Evolutionary conservation across 2,888 invertebrate genomes (phyloP).

Genomic region (Callosobruchus maculatus): DNA sequence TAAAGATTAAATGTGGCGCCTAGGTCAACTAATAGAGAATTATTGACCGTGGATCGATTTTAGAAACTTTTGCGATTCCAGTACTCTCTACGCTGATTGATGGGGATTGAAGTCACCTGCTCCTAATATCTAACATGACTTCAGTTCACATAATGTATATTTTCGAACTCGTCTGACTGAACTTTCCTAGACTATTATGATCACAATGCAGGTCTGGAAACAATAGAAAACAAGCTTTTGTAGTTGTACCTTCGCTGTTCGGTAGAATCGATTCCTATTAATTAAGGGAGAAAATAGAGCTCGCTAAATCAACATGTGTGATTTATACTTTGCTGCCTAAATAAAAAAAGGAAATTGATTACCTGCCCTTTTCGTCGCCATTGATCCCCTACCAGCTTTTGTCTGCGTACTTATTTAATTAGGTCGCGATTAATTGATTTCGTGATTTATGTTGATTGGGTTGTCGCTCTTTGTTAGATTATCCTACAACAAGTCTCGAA

Average conservation of each 20-base stretch:
- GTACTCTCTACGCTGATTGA: too few species aligned
- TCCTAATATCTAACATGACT: too few species aligned
- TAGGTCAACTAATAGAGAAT: too few species aligned
- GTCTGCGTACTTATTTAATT: not conserved
- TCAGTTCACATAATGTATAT: too few species aligned
- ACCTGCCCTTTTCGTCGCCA: not conserved
- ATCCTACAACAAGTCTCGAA: not conserved
- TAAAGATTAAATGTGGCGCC: too few species aligned
- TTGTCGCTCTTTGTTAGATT: not conserved
- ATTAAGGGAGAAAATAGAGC: not conserved
- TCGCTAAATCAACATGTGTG: constrained; percentile 6
- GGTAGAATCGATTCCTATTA: not conserved
- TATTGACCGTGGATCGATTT: too few species aligned
- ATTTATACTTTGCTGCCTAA: constrained; percentile 8
- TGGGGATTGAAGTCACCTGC: too few species aligned
- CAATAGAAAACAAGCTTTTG: not conserved
- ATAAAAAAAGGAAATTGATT: constrained; percentile 4
- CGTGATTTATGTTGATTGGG: not conserved
- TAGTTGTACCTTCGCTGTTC: not conserved
- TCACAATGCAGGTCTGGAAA: not conserved
- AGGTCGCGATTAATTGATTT: not conserved
- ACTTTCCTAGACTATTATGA: not conserved
- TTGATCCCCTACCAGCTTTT: not conserved
- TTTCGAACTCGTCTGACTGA: not conserved
- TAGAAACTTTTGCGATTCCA: too few species aligned